Evolutionary conservation across 2,888 invertebrate species (phyloP).

Genomic region (Cryptosula pallasiana): DNA sequence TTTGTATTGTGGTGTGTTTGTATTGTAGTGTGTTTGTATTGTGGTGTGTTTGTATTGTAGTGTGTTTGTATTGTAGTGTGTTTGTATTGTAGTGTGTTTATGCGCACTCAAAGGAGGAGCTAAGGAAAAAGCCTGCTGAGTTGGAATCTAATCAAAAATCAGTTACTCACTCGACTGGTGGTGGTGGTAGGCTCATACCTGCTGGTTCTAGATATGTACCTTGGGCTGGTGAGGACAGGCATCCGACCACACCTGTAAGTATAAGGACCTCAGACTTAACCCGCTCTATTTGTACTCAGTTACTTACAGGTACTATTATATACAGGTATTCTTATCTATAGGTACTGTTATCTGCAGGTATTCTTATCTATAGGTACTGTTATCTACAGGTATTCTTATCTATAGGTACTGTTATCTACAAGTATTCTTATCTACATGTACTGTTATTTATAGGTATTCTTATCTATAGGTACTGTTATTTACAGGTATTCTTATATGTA

Average conservation of each 20-base stretch:
- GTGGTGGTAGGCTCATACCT: slow-evolving; percentile 13
- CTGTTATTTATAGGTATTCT: no score
- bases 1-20: background rate
- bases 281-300: no score
- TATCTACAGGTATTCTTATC: no score
- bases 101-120: slow-evolving; percentile 15
- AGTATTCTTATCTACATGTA: no score
- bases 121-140: background rate
- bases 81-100: slow-evolving; percentile 10
- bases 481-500: no score
- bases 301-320: no score
- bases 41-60: background rate
- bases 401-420: no score
- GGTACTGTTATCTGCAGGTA: no score
- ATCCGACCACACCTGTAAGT: background rate
- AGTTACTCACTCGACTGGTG: background rate
- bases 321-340: no score
- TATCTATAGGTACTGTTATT: no score
- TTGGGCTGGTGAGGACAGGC: slow-evolving; percentile 11
- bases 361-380: no score
- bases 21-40: background rate
- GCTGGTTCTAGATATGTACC: background rate
- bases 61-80: background rate
- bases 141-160: background rate
- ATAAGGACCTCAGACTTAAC: no score